A percentile compares a stretch with the other conserved stretches of the same genome.
These are phyloP conservation scores for Rachycentron canadum DNA, from an alignment of 2,797 vertebrate species.

Conservation along the genomic window DNA sequence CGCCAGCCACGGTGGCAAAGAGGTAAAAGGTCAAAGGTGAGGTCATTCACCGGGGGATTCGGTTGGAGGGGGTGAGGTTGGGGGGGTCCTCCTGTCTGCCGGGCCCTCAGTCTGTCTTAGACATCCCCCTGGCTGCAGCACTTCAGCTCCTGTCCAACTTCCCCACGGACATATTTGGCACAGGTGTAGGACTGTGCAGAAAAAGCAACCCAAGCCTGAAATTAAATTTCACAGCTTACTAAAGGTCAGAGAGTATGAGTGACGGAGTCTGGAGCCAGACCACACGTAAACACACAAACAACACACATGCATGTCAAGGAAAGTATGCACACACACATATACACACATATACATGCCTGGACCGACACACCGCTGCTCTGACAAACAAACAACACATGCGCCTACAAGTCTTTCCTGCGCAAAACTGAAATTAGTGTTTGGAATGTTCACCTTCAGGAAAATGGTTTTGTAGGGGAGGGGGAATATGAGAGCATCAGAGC, in stretches of 20 bases:
- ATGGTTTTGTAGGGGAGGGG: slow-evolving; percentile 44
- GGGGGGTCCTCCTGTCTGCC: slow-evolving; percentile 29
- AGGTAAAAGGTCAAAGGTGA: slow-evolving; percentile 80
- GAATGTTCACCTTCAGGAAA: slow-evolving; percentile 78
- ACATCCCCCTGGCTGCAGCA: slow-evolving; percentile 29
- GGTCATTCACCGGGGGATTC: slow-evolving; percentile 16
- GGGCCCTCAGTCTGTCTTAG: slow-evolving; percentile 4
- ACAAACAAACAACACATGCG: slow-evolving; percentile 77
- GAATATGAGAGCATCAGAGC: slow-evolving; percentile 61
- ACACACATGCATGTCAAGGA: slow-evolving; percentile 9
- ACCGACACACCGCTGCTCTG: slow-evolving; percentile 34
- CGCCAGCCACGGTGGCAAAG: slow-evolving; percentile 65
- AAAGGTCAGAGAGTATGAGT: slow-evolving; percentile 69
- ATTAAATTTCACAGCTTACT: slow-evolving; percentile 72
- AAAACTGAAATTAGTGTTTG: slow-evolving; percentile 65
- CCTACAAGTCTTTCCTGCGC: slow-evolving; percentile 64
- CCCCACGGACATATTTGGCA: slow-evolving; percentile 47
- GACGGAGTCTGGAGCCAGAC: slow-evolving; percentile 57
- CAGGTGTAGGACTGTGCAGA: slow-evolving; percentile 63
- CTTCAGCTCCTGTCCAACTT: slow-evolving; percentile 37
- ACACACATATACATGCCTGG: slow-evolving; percentile 13
- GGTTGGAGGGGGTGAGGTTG: slow-evolving; percentile 24
- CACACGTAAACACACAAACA: slow-evolving; percentile 54
- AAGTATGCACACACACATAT: slow-evolving; percentile 36
- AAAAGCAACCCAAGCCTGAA: slow-evolving; percentile 63